phyloP scores from a whole-genome alignment of 2,797 vertebrate species.

The Leptoclinus maculatus region DNA sequence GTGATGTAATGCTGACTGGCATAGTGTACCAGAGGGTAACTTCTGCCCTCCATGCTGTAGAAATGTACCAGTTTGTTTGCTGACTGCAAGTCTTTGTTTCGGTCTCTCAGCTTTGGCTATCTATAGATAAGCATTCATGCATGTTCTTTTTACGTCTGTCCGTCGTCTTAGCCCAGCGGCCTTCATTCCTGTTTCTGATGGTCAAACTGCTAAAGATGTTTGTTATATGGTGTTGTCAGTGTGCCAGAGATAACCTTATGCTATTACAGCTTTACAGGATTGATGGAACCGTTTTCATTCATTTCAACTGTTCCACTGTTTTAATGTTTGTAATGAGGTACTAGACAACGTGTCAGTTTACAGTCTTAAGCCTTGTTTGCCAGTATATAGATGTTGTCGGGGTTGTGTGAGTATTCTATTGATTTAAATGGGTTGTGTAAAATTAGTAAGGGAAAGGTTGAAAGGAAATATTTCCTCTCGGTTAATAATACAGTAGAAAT shows the following conservation, averaged over 20 bases:
- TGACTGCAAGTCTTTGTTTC: not conserved
- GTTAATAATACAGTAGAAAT: not conserved
- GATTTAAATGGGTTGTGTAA: slow-evolving; percentile 4
- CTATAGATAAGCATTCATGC: not conserved
- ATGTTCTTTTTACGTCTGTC: not conserved
- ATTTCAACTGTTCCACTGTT: not conserved
- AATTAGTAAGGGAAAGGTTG: slow-evolving; percentile 3
- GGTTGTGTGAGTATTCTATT: not conserved
- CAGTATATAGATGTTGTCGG: not conserved
- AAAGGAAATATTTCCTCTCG: not conserved
- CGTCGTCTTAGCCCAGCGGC: slow-evolving; percentile 24
- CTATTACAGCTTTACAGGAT: not conserved
- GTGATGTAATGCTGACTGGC: slow-evolving; percentile 22
- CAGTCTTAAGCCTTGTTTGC: not conserved
- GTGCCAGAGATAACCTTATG: not conserved
- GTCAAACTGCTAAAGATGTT: slow-evolving; percentile 20
- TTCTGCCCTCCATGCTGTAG: not conserved
- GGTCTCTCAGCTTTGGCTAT: not conserved
- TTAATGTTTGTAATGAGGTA: not conserved
- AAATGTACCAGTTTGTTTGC: not conserved
- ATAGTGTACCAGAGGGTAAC: not conserved
- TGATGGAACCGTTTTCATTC: slow-evolving; percentile 1
- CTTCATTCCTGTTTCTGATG: slow-evolving; percentile 13
- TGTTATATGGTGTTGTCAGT: not conserved
- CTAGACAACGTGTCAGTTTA: not conserved